These are phyloP conservation scores for Laticauda laticaudata DNA, from an alignment of 2,113 vertebrate species.

Conservation along the genomic window DNA sequence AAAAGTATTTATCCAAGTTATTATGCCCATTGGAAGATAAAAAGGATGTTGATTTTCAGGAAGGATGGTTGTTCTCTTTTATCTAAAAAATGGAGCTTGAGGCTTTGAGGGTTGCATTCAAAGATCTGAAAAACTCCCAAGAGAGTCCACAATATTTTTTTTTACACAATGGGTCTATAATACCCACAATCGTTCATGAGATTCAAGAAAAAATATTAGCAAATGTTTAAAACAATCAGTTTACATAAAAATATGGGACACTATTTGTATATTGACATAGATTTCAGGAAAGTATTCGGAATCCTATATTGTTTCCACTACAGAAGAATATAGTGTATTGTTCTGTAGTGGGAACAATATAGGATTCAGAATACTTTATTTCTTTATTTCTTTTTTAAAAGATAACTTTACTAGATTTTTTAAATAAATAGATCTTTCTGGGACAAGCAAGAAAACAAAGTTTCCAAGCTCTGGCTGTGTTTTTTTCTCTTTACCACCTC, in stretches of 20 bases:
- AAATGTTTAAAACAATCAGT: neutral
- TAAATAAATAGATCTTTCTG: neutral
- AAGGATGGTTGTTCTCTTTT: neutral
- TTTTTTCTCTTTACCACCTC: neutral
- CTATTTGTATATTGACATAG: neutral
- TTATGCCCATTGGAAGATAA: conserved; percentile 2
- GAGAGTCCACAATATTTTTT: neutral
- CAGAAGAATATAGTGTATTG: neutral
- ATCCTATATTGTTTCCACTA: neutral
- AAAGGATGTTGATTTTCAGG: neutral
- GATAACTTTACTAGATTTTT: neutral
- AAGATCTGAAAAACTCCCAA: neutral
- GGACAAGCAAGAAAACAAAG: neutral
- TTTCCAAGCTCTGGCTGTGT: neutral
- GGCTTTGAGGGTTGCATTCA: neutral
- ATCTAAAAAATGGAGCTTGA: neutral
- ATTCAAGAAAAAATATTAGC: neutral
- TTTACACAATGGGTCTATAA: neutral
- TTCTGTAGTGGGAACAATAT: neutral
- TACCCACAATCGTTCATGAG: neutral
- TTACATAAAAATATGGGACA: neutral
- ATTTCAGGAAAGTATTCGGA: neutral
- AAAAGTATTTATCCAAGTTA: neutral
- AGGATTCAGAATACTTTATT: no score
- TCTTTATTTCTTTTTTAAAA: neutral